Conservation (phyloP, 2,888 invertebrate species). For the Griposia aprilina region DNA sequence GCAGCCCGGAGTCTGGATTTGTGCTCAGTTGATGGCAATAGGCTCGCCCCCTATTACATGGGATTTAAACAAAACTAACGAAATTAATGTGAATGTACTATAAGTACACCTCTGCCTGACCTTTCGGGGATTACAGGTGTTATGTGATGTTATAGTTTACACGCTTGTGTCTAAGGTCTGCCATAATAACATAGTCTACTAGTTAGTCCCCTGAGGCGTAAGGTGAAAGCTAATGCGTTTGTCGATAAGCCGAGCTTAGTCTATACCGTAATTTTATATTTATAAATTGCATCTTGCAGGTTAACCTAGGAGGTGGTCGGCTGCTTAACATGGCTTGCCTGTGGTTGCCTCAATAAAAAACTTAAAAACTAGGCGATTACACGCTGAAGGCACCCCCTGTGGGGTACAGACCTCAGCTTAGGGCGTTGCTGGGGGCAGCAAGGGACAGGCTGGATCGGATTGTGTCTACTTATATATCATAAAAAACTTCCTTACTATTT, state of each 20-base stretch:
- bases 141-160: neutral
- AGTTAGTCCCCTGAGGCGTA: neutral
- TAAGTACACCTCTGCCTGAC: neutral
- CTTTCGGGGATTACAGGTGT: neutral
- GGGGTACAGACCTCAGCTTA: too few relatives aligned
- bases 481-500: conserved; percentile 3
- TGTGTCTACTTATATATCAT: neutral
- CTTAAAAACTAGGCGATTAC: too few relatives aligned
- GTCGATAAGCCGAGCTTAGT: conserved; percentile 13
- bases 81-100: neutral
- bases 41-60: neutral
- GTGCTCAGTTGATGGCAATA: neutral
- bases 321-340: too few relatives aligned
- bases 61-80: neutral
- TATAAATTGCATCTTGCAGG: too few relatives aligned
- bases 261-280: neutral
- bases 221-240: neutral
- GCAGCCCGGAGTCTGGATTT: neutral
- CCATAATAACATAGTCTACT: neutral
- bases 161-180: neutral
- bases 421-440: too few relatives aligned
- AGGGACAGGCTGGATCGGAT: too few relatives aligned
- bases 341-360: too few relatives aligned
- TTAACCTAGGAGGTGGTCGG: too few relatives aligned
- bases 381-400: too few relatives aligned